Evolutionary conservation across 2,888 invertebrate species (phyloP).

Genomic region (Spialia ferax): DNA sequence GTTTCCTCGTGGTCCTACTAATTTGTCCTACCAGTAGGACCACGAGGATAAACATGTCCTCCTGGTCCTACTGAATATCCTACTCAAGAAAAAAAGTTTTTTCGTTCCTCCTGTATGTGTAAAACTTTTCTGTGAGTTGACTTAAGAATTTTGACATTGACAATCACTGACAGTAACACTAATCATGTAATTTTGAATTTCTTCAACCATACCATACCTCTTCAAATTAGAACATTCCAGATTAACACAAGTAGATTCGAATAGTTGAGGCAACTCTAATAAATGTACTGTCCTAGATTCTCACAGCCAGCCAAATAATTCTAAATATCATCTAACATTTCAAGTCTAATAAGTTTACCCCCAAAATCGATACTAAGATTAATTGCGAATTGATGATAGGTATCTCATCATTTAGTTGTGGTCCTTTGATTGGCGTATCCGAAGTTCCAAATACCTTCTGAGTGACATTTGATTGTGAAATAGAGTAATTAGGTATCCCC

Average conservation of each 20-base stretch:
- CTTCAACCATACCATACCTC: too few species aligned
- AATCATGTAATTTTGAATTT: too few species aligned
- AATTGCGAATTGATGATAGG: not conserved
- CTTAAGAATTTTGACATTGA: too few species aligned
- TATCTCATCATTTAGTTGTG: not conserved
- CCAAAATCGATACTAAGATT: constrained; percentile 5
- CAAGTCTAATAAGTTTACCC: not conserved
- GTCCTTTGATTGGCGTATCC: not conserved
- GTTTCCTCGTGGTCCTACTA: too few species aligned
- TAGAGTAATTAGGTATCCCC: constrained; percentile 26
- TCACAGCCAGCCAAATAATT: not conserved
- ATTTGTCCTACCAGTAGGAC: too few species aligned
- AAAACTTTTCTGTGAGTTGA: too few species aligned
- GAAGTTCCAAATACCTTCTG: not conserved
- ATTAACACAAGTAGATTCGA: not conserved
- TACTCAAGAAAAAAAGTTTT: too few species aligned
- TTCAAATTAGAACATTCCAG: too few species aligned
- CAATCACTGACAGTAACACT: too few species aligned
- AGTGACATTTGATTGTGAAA: not conserved
- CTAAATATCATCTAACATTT: not conserved
- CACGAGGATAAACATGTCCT: too few species aligned
- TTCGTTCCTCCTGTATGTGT: too few species aligned
- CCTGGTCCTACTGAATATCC: too few species aligned
- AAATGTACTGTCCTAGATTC: not conserved
- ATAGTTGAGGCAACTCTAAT: not conserved